Percentiles rank a stretch among this genome's conserved stretches.
These are phyloP conservation scores for Scolopax mira DNA, from an alignment of 2,113 vertebrate species.

Conservation along the genomic window DNA sequence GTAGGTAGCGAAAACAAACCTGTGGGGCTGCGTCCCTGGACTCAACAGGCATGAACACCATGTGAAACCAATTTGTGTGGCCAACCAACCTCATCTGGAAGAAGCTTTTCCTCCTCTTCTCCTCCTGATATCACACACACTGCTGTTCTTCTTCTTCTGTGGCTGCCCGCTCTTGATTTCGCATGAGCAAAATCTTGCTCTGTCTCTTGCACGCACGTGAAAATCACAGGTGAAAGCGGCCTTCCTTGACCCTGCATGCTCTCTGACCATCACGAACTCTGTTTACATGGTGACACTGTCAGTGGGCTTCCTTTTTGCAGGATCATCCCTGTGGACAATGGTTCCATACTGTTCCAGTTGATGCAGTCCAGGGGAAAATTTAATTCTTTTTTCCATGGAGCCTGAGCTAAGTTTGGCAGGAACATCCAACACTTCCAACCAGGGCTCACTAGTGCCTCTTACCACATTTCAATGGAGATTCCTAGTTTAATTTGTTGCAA, in stretches of 20 bases:
- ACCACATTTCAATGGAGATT: not conserved
- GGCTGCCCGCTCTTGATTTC: not conserved
- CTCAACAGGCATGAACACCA: fast-evolving
- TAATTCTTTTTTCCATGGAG: not conserved
- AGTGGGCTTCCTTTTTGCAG: not conserved
- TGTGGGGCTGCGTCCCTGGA: not conserved
- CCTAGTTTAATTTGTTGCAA: not conserved
- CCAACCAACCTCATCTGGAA: not conserved
- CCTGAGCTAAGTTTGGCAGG: not conserved
- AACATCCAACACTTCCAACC: not conserved
- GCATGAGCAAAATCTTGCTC: not conserved
- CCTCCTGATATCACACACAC: fast-evolving
- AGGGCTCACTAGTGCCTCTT: not conserved
- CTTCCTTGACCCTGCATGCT: not conserved
- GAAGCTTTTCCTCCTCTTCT: not conserved
- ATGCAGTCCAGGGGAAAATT: not conserved
- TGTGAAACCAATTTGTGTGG: not conserved
- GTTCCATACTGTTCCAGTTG: not conserved
- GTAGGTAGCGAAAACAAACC: not conserved
- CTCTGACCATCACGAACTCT: not conserved
- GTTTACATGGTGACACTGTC: not conserved
- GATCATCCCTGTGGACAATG: not conserved
- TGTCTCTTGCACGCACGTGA: too few species aligned
- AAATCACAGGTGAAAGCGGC: not conserved
- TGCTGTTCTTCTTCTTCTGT: not conserved